Evolutionary conservation across 2,888 invertebrate genomes (phyloP).

Genomic region (Crematogaster levior): DNA sequence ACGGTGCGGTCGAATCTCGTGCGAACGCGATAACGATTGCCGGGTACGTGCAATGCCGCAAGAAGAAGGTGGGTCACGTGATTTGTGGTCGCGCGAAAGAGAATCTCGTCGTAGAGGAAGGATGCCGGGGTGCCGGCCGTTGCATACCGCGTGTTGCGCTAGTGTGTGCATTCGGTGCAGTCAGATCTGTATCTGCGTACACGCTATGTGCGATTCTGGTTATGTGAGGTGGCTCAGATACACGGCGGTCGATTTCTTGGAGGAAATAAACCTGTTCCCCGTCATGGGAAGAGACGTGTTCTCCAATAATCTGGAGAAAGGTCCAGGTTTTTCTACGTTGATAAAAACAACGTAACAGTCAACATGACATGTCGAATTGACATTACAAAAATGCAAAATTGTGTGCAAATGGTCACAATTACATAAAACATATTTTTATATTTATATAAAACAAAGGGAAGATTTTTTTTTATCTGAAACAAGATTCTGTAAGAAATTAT

Average conservation of each 20-base stretch:
- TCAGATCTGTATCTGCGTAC: conserved; percentile 54
- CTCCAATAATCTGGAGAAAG: conserved; percentile 13
- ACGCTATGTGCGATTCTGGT: conserved; percentile 37
- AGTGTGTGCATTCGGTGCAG: conserved; percentile 40
- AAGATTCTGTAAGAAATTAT: not conserved
- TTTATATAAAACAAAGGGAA: too few species aligned
- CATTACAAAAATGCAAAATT: not conserved
- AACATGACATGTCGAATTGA: not conserved
- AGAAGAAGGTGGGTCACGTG: conserved; percentile 59
- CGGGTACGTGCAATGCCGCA: conserved; percentile 41
- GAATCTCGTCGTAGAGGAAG: conserved; percentile 38
- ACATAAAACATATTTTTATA: not conserved
- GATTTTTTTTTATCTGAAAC: not conserved
- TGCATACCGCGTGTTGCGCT: conserved; percentile 12
- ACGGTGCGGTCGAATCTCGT: conserved; percentile 65
- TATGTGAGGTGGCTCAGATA: conserved; percentile 8
- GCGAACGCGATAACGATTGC: conserved; percentile 65
- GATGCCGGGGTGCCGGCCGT: not conserved
- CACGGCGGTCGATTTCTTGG: conserved; percentile 32
- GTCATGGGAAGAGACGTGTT: conserved; percentile 1
- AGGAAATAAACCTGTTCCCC: conserved; percentile 35
- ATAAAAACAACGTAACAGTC: not conserved
- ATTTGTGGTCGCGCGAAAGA: conserved; percentile 60
- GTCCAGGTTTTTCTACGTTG: not conserved
- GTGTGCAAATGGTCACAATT: not conserved